Evolutionary conservation across 2,888 invertebrate genomes (phyloP).

Genomic region (Ectemnius cavifrons): DNA sequence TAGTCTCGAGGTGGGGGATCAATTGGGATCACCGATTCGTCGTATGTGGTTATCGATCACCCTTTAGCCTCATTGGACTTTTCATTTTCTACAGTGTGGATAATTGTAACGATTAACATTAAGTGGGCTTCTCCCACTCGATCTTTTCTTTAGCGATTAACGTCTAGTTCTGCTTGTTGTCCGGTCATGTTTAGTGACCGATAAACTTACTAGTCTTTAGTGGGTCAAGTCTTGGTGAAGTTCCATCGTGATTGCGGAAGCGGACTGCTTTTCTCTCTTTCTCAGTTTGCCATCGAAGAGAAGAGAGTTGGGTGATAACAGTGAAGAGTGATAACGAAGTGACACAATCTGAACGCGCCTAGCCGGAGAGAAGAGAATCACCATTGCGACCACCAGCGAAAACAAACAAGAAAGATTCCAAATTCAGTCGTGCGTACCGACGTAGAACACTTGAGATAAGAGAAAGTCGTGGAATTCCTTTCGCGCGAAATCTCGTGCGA

Average conservation of each 20-base stretch:
- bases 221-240: constrained; percentile 62
- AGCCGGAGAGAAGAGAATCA: constrained; percentile 1
- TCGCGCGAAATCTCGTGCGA: background rate
- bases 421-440: constrained; percentile 14
- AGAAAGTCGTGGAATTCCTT: constrained; percentile 6
- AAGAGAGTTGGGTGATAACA: constrained; percentile 29
- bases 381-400: constrained; percentile 13
- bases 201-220: constrained; percentile 55
- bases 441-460: constrained; percentile 14
- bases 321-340: constrained; percentile 1
- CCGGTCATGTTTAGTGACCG: constrained; percentile 40
- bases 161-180: background rate
- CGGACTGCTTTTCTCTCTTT: background rate
- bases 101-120: constrained; percentile 28
- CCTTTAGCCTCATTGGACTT: too few relatives aligned
- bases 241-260: constrained; percentile 60
- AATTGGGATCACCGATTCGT: too few relatives aligned
- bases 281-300: constrained; percentile 15
- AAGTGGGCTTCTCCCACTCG: background rate
- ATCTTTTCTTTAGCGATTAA: constrained; percentile 18
- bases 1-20: too few relatives aligned
- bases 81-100: constrained; percentile 25
- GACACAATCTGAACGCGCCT: background rate
- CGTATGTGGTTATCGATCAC: too few relatives aligned
- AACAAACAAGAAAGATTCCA: constrained; percentile 3